phyloP scores from a whole-genome alignment of 2,888 invertebrate species.

The Rambutsinella grinnellia region DNA sequence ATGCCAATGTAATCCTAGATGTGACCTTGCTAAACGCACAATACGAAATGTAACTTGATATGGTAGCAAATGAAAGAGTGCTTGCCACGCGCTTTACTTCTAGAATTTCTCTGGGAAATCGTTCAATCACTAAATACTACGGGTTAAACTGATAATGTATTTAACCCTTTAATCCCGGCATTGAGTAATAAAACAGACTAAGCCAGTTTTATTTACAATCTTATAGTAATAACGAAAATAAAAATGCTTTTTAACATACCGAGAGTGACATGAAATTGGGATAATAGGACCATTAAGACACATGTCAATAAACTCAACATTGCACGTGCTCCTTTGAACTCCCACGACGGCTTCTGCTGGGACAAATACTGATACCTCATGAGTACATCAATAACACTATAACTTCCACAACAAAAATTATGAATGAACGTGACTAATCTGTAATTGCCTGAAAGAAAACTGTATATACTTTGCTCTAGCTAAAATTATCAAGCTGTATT shows the following conservation, averaged over 20 bases:
- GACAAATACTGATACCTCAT: slow-evolving; percentile 4
- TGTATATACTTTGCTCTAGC: background rate
- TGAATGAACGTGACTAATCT: background rate
- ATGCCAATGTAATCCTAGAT: too few species aligned
- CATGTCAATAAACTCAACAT: slow-evolving; percentile 13
- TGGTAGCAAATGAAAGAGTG: too few species aligned
- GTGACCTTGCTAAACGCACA: too few species aligned
- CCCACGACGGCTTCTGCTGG: slow-evolving; percentile 7
- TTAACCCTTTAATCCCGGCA: background rate
- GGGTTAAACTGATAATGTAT: background rate
- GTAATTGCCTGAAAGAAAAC: background rate
- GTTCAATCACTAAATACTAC: background rate
- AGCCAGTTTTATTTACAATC: background rate
- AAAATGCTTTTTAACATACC: slow-evolving; percentile 25
- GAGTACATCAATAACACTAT: background rate
- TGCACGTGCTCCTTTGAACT: slow-evolving; percentile 21
- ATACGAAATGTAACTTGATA: too few species aligned
- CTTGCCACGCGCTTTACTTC: too few species aligned
- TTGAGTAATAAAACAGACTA: background rate
- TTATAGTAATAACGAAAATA: slow-evolving; percentile 3
- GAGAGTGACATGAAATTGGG: slow-evolving; percentile 16
- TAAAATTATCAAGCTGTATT: background rate
- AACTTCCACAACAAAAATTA: background rate
- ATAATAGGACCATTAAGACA: slow-evolving; percentile 14
- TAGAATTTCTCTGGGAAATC: too few species aligned